Evolutionary conservation across 2,888 invertebrate species (phyloP).

Genomic region (Litoditis marina): DNA sequence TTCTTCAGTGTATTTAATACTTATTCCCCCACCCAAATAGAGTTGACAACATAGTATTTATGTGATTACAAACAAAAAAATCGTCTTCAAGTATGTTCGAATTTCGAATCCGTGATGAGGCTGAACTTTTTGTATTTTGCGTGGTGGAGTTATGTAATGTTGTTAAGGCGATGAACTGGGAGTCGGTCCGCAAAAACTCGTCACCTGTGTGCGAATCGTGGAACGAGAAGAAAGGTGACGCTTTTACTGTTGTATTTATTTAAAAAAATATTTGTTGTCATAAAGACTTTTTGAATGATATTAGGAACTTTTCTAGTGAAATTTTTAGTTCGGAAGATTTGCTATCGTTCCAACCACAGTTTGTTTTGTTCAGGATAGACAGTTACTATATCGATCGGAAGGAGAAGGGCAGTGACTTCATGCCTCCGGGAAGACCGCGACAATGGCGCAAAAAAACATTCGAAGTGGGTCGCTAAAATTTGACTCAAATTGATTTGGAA

Average conservation of each 20-base stretch:
- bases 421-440: constrained; percentile 90
- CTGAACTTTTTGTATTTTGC: no score
- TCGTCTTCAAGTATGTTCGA: no score
- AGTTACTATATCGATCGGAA: constrained; percentile 77
- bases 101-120: no score
- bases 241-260: not conserved
- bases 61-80: no score
- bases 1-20: not conserved
- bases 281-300: not conserved
- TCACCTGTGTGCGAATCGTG: constrained; percentile 89
- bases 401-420: constrained; percentile 76
- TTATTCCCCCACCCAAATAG: not conserved
- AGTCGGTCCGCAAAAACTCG: constrained; percentile 72
- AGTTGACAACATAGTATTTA: no score
- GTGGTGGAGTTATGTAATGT: no score
- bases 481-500: not conserved
- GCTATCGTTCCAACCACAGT: no score
- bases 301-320: not conserved
- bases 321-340: no score
- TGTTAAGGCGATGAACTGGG: constrained; percentile 65
- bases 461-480: constrained; percentile 5
- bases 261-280: not conserved
- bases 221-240: constrained; percentile 87
- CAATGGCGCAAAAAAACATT: constrained; percentile 50
- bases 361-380: constrained; percentile 69